phyloP scores from a whole-genome alignment of 2,797 vertebrate species.

The Pipistrellus pipistrellus region DNA sequence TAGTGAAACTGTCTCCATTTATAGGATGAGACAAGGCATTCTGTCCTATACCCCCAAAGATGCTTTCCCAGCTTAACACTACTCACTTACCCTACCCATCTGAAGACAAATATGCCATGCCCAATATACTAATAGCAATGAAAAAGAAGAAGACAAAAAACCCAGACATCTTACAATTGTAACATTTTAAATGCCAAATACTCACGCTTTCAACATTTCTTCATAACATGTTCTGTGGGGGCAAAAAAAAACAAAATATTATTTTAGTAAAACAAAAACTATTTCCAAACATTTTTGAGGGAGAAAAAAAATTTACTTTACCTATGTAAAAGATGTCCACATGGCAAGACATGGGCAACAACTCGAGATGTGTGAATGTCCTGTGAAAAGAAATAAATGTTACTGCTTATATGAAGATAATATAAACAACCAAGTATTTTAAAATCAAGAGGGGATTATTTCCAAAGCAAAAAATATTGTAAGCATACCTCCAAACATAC shows the following conservation, averaged over 20 bases:
- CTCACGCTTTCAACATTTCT: constrained; percentile 93
- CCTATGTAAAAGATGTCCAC: constrained; percentile 96
- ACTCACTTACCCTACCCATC: not conserved
- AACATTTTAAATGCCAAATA: constrained; percentile 82
- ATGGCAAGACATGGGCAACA: constrained; percentile 94
- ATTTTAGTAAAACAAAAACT: constrained; percentile 36
- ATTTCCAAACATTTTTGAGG: constrained; percentile 35
- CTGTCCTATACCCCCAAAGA: not conserved
- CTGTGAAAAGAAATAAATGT: constrained; percentile 81
- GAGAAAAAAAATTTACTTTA: constrained; percentile 49
- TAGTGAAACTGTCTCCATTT: not conserved
- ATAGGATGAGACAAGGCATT: not conserved
- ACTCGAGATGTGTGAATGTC: constrained; percentile 98
- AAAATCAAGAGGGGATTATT: constrained; percentile 39
- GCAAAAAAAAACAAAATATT: constrained; percentile 80
- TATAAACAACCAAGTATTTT: not conserved
- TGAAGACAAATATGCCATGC: not conserved
- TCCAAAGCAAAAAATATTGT: constrained; percentile 42
- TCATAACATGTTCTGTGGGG: constrained; percentile 95
- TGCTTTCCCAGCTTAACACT: not conserved
- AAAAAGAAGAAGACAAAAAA: not conserved
- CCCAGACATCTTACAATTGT: constrained; percentile 44
- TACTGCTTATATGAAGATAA: not conserved
- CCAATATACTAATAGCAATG: not conserved
- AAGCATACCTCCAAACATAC: constrained; percentile 96